A percentile compares a stretch with the other conserved stretches of the same genome.
Evolutionary conservation across 2,888 invertebrate species (phyloP).

Genomic region (Plagiodera versicolora): DNA sequence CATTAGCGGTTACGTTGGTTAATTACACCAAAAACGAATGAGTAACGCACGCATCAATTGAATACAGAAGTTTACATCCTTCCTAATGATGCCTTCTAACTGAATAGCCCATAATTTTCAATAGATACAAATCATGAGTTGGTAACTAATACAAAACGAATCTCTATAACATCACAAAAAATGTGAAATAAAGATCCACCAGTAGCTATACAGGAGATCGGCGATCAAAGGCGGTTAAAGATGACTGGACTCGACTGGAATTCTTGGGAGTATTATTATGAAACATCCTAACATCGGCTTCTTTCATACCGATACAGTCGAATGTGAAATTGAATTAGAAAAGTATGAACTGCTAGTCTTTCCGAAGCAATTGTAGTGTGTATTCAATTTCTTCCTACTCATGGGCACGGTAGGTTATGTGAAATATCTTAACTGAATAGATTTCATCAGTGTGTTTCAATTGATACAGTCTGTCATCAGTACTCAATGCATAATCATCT

Average conservation of each 20-base stretch:
- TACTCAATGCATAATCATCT: no score
- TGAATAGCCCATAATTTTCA: constrained; percentile 43
- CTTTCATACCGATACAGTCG: constrained; percentile 16
- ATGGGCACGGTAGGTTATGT: neutral
- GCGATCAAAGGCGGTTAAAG: neutral
- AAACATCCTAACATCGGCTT: constrained; percentile 9
- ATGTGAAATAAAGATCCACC: neutral
- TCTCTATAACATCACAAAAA: neutral
- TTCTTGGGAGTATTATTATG: neutral
- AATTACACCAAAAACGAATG: no score
- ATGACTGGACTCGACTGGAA: neutral
- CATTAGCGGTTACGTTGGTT: no score
- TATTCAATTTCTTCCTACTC: neutral
- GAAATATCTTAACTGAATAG: no score
- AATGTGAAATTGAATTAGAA: constrained; percentile 18
- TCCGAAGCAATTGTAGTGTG: neutral
- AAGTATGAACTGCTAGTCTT: constrained; percentile 6
- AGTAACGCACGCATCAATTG: neutral
- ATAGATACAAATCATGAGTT: constrained; percentile 25
- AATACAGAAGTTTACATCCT: constrained; percentile 10
- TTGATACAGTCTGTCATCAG: no score
- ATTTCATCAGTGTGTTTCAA: no score
- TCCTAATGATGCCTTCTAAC: constrained; percentile 10
- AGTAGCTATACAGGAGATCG: neutral
- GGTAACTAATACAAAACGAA: neutral